A percentile compares a stretch with the other conserved stretches of the same genome.
Evolutionary conservation across 2,113 vertebrate species (phyloP).

Genomic region (Pelmatolapia mariae): DNA sequence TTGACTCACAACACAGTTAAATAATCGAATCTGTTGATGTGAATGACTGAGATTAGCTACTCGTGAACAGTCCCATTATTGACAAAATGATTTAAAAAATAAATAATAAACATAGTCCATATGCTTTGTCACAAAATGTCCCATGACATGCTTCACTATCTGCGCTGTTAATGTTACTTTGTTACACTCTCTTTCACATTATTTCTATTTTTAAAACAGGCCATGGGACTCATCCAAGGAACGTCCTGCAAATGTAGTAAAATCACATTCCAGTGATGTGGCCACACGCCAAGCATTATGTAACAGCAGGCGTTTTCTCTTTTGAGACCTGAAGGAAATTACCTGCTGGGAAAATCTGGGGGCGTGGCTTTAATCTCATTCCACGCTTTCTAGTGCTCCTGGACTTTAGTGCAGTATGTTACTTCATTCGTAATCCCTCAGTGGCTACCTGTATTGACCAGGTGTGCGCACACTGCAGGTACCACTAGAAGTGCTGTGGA

Average conservation of each 20-base stretch:
- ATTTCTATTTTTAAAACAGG: neutral
- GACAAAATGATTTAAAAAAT: neutral
- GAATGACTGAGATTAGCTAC: neutral
- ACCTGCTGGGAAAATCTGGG: neutral
- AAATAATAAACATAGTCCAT: neutral
- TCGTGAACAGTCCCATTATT: neutral
- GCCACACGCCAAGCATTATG: neutral
- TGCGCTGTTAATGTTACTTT: rapidly evolving
- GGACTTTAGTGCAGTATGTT: neutral
- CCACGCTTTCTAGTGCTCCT: neutral
- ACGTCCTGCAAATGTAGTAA: neutral
- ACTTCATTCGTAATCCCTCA: neutral
- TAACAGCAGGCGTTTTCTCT: neutral
- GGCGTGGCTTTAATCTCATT: neutral
- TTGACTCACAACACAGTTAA: neutral
- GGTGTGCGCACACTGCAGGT: rapidly evolving
- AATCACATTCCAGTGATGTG: neutral
- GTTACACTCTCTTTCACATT: rapidly evolving
- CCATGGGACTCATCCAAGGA: neutral
- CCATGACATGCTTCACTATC: neutral
- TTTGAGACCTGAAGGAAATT: neutral
- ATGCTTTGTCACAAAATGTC: neutral
- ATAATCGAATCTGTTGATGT: rapidly evolving
- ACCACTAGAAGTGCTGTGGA: neutral
- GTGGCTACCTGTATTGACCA: neutral